Base-by-base conservation (phyloP, 2,888 invertebrate genomes). In the Lathronympha strigana region DNA sequence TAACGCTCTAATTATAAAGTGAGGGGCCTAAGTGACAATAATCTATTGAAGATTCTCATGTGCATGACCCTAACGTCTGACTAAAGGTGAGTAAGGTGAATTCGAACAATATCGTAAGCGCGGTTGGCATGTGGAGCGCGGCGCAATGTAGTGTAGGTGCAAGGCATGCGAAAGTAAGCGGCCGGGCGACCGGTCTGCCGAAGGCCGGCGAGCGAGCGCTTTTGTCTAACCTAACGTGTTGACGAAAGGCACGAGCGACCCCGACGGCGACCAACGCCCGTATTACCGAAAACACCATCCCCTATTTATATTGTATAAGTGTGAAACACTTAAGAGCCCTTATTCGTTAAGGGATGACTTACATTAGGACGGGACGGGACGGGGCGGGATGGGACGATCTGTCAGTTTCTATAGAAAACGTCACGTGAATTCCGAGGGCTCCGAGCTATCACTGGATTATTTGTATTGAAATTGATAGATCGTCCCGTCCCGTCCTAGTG, bases 161-260 rank as follows among this genome's bases (percentile, higher is more conserved):
- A 84, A 84, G 58, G 58, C 64, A 53, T 57, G 38, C 88, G 90
- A 89, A 89, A 90, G 90, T 89, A 88, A 89, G 84, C 81, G 86
- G 73, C 66, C 68, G 70, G 50, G 72, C 77, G 87, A 91, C 90
- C 90, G 90, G 90, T 90, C 86, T 80, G 72, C 57, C 85, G 90
- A 90, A 90, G 90, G 90, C 86, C 90, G 84, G 70, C 88, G 71
- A 75, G 82, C 78, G 75, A 74, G 77, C 78, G 86, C 86, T 86
- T 87, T 88, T 88, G 90, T 87, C 88, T 89, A 87, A 89, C 72
- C 88, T 89, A 87, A 89, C 72, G 77, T 73, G 68, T 21, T 61
- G 45, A 55, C 28, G 23, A 66, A 78, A 81, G 77, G 38, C 54
- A 81, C 8, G 66, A 66, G 82, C 73, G 71, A 72, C 81, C n/a